Base-by-base conservation (phyloP, 2,888 invertebrate species). In the Corbicula japonica region DNA sequence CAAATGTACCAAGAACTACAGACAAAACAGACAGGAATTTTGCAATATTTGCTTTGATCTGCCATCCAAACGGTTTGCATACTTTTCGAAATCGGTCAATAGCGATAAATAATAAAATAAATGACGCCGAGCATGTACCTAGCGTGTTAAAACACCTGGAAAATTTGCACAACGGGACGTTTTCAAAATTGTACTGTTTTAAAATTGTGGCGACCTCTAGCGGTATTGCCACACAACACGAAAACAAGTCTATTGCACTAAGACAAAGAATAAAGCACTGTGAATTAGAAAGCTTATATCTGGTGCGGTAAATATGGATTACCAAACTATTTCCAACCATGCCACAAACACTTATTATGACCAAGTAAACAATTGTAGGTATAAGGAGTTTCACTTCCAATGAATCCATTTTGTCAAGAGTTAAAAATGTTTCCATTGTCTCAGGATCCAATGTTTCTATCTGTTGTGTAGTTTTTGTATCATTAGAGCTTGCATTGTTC, bases 1-100 rank as follows among this genome's bases (percentile, higher is more conserved):
- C n/a, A 3, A 73, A 5, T 18, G 78, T 6, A 2, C 84, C 80
- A 12, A 74, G 46, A n/a, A 73, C 12, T 12, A 83, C 62, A 0
- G 83, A 74, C 2, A 58, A 23, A 35, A 66, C 58, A 66, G 84
- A 84, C 12, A 86, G 56, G 5, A 60, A 30, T 41, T 72, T 84
- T 35, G 87, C 87, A 41, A 78, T 69, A 4, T 26, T 66, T 8
- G 85, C 66, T 0, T 81, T 68, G 28, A 90, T 86, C 62, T 90
- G 90, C 50, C 60, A 63, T 18, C 79, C 71, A 23, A 86, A 75
- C 0, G 88, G 88, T 38, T 66, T 77, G 56, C 89, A 89, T 10
- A 88, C 86, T 66, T 87, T 87, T 21, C 83, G 72, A 65, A 85
- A 88, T n/a, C 90, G 76, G 52, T 86, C 86, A 12, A 86, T 68